Base-by-base conservation (phyloP, 2,888 invertebrate genomes). In the Scaptomyza polygonia region DNA sequence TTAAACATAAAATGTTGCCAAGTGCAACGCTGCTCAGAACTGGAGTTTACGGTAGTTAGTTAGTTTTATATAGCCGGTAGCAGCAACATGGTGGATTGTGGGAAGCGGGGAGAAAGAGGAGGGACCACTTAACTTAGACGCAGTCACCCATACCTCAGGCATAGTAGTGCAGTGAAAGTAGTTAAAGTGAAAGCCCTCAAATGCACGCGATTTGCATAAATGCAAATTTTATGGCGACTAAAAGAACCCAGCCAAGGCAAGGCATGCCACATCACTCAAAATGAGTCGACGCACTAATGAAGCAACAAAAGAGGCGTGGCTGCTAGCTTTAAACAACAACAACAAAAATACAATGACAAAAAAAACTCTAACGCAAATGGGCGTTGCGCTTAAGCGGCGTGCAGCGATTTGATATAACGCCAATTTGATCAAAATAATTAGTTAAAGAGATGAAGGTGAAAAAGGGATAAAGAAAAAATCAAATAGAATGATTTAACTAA, bases 171-270 rank as follows among this genome's bases (percentile, higher is more conserved):
- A 69, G 73, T 68, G 76, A 76, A 81, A 81, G 82, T 66, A 63
- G 66, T 67, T 72, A 73, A 69, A 76, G 76, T 74, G 68, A 74
- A 82, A 76, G 74, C 77, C 65, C 65, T 78, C 51, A 62, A 67
- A 71, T 65, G 79, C 72, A 52, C 18, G 39, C 57, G 59, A 79
- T 80, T 80, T 82, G 74, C 77, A 76, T 82, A 79, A 77, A 74
- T 79, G 82, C 68, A 79, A 82, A 80, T 79, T 39, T 72, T 65
- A 57, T 68, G 49, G 55, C 45, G 30, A 69, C 67, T 44, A 32
- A 55, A 55, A 56, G 21, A 40, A 40, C 43, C 49, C 30, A 7
- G 14, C 16, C 16, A 39, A 16, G 36, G 36, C 36, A 16, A 36
- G 5, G 14, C 34, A 6, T 5, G 63, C 32, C 69, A 67, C 72